Evolutionary conservation across 2,797 vertebrate genomes (phyloP).

Genomic region (Pangasius larnaudii): DNA sequence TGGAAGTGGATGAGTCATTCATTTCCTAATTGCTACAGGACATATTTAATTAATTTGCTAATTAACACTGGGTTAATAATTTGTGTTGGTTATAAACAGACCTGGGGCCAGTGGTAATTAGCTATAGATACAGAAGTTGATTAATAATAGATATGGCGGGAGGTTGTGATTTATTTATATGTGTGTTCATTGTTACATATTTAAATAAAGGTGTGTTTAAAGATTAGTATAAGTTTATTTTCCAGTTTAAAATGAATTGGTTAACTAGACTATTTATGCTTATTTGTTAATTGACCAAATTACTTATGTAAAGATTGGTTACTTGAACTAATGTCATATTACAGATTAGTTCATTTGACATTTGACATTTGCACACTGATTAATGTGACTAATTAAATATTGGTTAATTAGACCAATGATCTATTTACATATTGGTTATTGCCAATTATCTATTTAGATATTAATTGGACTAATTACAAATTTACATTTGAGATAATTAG

Average conservation of each 20-base stretch:
- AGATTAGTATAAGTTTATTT: neutral
- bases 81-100: neutral
- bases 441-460: neutral
- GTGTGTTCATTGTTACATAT: neutral
- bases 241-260: neutral
- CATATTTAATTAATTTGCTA: neutral
- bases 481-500: neutral
- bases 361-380: neutral
- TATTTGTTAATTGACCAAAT: neutral
- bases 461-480: neutral
- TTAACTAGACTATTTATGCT: neutral
- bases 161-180: neutral
- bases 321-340: neutral
- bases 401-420: neutral
- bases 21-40: neutral
- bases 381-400: neutral
- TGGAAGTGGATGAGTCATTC: neutral
- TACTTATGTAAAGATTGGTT: neutral
- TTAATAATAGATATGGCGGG: neutral
- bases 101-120: neutral
- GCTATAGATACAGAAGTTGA: neutral
- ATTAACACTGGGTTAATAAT: neutral
- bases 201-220: neutral
- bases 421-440: neutral
- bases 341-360: neutral